Evolutionary conservation across 2,113 vertebrate species (phyloP), one percentile per base, ranked within the genome.

Genomic region (Oncorhynchus keta): DNA sequence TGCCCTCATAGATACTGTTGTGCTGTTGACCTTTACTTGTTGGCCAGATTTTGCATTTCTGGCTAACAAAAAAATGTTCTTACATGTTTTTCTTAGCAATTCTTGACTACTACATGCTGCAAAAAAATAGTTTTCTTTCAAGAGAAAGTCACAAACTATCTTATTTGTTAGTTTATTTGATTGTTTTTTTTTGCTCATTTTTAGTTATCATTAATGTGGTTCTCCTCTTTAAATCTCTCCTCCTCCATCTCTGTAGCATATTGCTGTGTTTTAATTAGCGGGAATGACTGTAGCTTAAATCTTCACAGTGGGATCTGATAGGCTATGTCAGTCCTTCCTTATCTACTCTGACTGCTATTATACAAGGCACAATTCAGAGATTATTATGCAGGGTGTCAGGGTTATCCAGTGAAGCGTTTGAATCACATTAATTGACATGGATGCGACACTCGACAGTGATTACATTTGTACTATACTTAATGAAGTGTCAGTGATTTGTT

Each of bases 351-450:
- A 26, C 68, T n/a, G 65, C 5, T 35, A 69, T 45, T 69, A 69
- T 48, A 6, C 39, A 22, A 69, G 20, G 12, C 68, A 69, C 28
- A 69, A 69, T 69, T 69, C 20, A 0, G 35, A 69, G 14, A 69
- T 39, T 22, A 39, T 35, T 22, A n/a, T n/a, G 39, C 32, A n/a
- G 68, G 7, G 7, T 69, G 13, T 69, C 68, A 69, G 68, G 35
- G 20, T 45, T 69, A 69, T 69, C n/a, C 30, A 69, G n/a, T 22
- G 68, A 69, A 69, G 68, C 35, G 26, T 20, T 45, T 69, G 26
- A 65, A 67, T 67, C 28, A 30, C 28, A 67, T 67, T 67, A 67
- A 67, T 67, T 67, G 65, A 67, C 65, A 67, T 18, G 65, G 24
- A 45, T 69, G 13, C 32, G 9, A 45, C 12, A 45, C 13, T 45